phyloP scores from a whole-genome alignment of 2,113 vertebrate genomes.

The Hippocampus mohnikei region DNA sequence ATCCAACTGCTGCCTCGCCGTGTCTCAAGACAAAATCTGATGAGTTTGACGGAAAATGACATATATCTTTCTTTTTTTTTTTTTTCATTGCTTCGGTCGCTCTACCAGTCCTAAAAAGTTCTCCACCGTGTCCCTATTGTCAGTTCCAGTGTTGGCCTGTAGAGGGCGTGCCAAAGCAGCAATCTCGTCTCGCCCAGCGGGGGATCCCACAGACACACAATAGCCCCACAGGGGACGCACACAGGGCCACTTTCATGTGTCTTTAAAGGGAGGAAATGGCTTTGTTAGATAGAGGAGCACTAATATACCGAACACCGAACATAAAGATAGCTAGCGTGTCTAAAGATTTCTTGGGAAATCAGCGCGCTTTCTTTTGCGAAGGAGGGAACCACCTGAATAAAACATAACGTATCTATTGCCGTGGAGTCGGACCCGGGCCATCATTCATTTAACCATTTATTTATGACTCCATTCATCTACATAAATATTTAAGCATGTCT shows the following conservation, averaged over 20 bases:
- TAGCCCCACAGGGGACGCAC: conserved; percentile 55
- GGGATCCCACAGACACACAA: conserved; percentile 48
- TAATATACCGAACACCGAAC: conserved; percentile 32
- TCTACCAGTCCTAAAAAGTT: neutral
- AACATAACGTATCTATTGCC: conserved; percentile 86
- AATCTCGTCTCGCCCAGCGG: conserved; percentile 49
- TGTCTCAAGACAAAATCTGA: neutral
- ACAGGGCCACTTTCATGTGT: conserved; percentile 49
- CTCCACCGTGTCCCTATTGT: conserved; percentile 5
- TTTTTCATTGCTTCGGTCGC: neutral
- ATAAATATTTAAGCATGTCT: conserved; percentile 83
- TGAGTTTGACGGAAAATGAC: neutral
- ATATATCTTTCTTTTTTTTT: neutral
- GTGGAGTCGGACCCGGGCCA: conserved; percentile 82
- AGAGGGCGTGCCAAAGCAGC: conserved; percentile 85
- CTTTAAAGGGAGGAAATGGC: conserved; percentile 49
- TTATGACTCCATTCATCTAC: conserved; percentile 78
- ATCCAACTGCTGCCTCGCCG: too few species aligned
- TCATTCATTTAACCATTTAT: conserved; percentile 79
- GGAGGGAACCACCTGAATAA: conserved; percentile 57
- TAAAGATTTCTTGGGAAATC: conserved; percentile 20
- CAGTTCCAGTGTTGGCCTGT: conserved; percentile 71
- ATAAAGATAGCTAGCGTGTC: conserved; percentile 24
- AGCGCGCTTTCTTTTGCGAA: conserved; percentile 28
- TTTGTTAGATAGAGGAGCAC: conserved; percentile 43